Base-by-base conservation (phyloP, 2,888 invertebrate species). In the Lysandra coridon region DNA sequence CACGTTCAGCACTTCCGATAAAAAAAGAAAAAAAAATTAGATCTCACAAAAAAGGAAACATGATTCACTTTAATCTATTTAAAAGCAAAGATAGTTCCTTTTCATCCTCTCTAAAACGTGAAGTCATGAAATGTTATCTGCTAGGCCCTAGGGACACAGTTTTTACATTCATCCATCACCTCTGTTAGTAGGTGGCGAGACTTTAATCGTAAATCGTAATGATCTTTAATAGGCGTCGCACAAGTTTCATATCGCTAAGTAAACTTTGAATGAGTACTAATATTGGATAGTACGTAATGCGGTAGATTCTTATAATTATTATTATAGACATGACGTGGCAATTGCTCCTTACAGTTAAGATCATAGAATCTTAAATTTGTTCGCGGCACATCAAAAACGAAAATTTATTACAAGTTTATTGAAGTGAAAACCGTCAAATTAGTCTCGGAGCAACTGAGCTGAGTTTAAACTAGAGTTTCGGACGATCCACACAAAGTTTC, bases 1-100 rank as follows among this genome's bases (percentile, higher is more conserved):
- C 75, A 75, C n/a, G 53, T 30, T 57, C 76, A 30, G 57, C 57
- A 76, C 83, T 84, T 83, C 81, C 79, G 84, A 83, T 82, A 83
- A 84, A 83, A 79, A 57, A 64, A 30, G 30, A 30, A 64, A 69
- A 69, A 37, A 69, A 69, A 80, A 82, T 84, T 84, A 82, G 37
- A 78, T 73, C 49, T 75, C 23, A 75, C 12, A 75, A 74, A 74
- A 76, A 76, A 76, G 53, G 33, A 76, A 53, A 30, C 76, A 57
- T 30, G 76, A 76, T 76, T 57, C 57, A 57, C 74, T 76, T 76
- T 57, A 57, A 76, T 76, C 76, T 30, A 53, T 76, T 76, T 76
- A 33, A 76, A 76, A 75, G 75, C 53, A 10, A 17, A 74, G 44
- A n/a, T n/a, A n/a, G n/a, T 44, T 74, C 3, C 64, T 44, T 74